phyloP scores from a whole-genome alignment of 2,888 invertebrate genomes.

The Drosophila testacea region DNA sequence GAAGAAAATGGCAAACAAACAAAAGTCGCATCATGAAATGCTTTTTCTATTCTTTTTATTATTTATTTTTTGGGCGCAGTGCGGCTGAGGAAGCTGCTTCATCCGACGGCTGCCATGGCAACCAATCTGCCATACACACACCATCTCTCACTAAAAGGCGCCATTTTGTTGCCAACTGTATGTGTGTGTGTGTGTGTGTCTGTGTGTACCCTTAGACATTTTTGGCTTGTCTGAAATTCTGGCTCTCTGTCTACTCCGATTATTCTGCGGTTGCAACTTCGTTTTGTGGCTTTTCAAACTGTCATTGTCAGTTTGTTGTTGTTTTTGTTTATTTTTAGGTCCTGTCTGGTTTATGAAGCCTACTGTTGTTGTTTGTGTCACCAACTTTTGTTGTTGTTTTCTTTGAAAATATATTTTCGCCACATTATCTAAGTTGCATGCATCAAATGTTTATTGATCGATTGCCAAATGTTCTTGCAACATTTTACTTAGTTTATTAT shows the following conservation, averaged over 20 bases:
- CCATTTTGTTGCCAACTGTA: conserved; percentile 50
- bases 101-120: conserved; percentile 72
- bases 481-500: conserved; percentile 13
- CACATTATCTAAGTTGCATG: background rate
- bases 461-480: conserved; percentile 7
- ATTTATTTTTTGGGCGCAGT: conserved; percentile 24
- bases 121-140: conserved; percentile 38
- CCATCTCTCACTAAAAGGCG: conserved; percentile 34
- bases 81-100: conserved; percentile 29
- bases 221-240: conserved; percentile 26
- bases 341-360: conserved; percentile 32
- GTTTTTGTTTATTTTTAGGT: background rate
- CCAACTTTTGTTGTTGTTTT: background rate
- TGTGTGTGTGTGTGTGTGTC: conserved; percentile 16
- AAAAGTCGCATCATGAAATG: conserved; percentile 36
- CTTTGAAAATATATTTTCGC: conserved; percentile 4
- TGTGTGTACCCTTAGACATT: conserved; percentile 41
- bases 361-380: conserved; percentile 13
- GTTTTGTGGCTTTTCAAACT: conserved; percentile 44
- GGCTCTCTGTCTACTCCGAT: conserved; percentile 46
- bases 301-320: conserved; percentile 43
- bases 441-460: conserved; percentile 27
- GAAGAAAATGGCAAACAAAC: conserved; percentile 21
- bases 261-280: conserved; percentile 49
- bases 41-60: background rate